Conservation (phyloP, 2,797 vertebrate species). For the Argyrosomus regius region DNA sequence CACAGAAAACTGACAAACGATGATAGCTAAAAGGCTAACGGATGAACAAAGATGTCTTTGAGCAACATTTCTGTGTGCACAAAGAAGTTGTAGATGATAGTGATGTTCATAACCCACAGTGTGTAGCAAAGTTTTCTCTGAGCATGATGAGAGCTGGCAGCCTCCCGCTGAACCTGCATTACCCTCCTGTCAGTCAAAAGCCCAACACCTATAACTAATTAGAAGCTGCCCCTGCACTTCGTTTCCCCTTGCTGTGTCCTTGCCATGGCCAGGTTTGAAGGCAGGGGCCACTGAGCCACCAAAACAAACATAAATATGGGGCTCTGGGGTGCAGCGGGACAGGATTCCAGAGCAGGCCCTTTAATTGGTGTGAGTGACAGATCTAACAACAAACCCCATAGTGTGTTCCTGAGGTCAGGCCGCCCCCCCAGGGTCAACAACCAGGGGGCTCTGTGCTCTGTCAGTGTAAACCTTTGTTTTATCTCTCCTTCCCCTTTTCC, state of each 20-base stretch:
- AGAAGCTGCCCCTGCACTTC: slow-evolving; percentile 62
- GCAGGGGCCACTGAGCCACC: slow-evolving; percentile 71
- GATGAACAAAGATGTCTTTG: slow-evolving; percentile 27
- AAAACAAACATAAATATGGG: slow-evolving; percentile 83
- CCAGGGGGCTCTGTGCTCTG: slow-evolving; percentile 69
- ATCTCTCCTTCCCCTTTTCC: slow-evolving; percentile 42
- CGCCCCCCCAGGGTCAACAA: slow-evolving; percentile 66
- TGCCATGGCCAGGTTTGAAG: slow-evolving; percentile 43
- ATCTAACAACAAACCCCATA: slow-evolving; percentile 80
- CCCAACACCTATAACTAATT: slow-evolving; percentile 84
- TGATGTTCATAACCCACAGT: slow-evolving; percentile 17
- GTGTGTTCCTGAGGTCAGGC: slow-evolving; percentile 75
- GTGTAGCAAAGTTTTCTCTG: slow-evolving; percentile 35
- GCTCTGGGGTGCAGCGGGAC: slow-evolving; percentile 68
- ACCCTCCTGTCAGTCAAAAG: slow-evolving; percentile 76
- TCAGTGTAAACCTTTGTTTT: slow-evolving; percentile 78
- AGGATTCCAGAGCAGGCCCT: slow-evolving; percentile 71
- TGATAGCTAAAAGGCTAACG: not conserved
- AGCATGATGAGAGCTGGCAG: slow-evolving; percentile 69
- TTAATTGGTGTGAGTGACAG: slow-evolving; percentile 83
- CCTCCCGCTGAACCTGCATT: slow-evolving; percentile 70
- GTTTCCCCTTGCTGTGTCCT: slow-evolving; percentile 46
- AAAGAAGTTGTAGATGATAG: slow-evolving; percentile 9
- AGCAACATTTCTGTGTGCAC: not conserved
- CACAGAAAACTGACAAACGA: not conserved